phyloP scores from a whole-genome alignment of 2,113 vertebrate genomes.

The Tretioscincus oriximinensis region DNA sequence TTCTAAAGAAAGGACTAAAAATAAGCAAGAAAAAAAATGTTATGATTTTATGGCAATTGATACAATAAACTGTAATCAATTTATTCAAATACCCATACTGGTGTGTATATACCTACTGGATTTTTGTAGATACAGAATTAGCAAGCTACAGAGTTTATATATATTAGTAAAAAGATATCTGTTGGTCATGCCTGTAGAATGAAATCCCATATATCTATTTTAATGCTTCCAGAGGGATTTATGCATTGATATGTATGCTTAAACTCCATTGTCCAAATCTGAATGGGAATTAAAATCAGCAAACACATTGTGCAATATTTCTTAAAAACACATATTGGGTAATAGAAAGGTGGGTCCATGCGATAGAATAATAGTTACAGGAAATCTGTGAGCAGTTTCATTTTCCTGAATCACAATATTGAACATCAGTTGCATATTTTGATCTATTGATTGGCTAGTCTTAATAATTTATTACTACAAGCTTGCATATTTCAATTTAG shows the following conservation, averaged over 20 bases:
- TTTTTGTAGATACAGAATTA: conserved; percentile 68
- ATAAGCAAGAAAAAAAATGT: conserved; percentile 67
- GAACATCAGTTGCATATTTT: background rate
- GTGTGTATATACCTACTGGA: conserved; percentile 74
- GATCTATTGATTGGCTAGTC: background rate
- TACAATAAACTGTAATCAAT: conserved; percentile 77
- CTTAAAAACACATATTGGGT: conserved; percentile 33
- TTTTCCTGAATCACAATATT: background rate
- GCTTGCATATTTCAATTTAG: background rate
- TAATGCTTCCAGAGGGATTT: conserved; percentile 8
- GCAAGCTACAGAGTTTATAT: conserved; percentile 20
- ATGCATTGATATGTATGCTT: conserved; percentile 24
- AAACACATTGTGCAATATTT: conserved; percentile 28
- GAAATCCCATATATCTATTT: conserved; percentile 20
- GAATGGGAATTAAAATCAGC: background rate
- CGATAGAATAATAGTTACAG: background rate
- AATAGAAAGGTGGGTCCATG: background rate
- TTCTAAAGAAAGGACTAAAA: conserved; percentile 67
- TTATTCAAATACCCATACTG: conserved; percentile 65
- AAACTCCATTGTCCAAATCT: conserved; percentile 30
- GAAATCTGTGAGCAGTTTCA: background rate
- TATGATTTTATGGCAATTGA: conserved; percentile 72
- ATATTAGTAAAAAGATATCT: conserved; percentile 38
- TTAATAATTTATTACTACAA: background rate
- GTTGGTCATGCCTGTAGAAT: conserved; percentile 40